Conservation (phyloP, 37 sponge, comb jelly and placozoan genomes). For the Haliclona indistincta region DNA sequence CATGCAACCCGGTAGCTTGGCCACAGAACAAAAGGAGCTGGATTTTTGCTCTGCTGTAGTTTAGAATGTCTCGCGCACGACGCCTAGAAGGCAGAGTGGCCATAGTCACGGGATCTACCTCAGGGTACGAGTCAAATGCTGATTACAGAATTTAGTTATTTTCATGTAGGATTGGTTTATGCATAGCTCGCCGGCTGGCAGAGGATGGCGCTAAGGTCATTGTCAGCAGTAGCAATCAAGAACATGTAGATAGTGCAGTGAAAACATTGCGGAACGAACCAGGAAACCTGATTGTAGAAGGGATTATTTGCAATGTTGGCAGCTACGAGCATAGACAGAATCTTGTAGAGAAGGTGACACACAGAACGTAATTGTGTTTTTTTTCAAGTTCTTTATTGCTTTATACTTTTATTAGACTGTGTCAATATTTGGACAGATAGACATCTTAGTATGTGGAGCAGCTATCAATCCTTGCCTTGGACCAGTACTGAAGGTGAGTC, state of each 20-base stretch:
- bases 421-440: constrained; percentile 75
- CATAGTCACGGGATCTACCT: constrained; percentile 86
- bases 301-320: constrained; percentile 92
- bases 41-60: no score
- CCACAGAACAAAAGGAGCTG: no score
- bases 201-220: constrained; percentile 90
- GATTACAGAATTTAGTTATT: no score
- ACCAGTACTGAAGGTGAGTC: constrained; percentile 48
- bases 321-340: constrained; percentile 77
- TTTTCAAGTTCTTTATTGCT: background rate
- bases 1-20: no score
- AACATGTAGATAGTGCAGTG: constrained; percentile 77
- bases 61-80: no score
- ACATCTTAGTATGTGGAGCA: constrained; percentile 93
- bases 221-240: constrained; percentile 86
- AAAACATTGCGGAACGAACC: constrained; percentile 36
- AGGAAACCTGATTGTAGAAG: constrained; percentile 54
- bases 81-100: constrained; percentile 83
- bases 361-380: background rate
- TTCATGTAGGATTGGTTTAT: constrained; percentile 87
- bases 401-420: constrained; percentile 62
- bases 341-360: constrained; percentile 24
- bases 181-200: constrained; percentile 81
- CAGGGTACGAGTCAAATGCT: no score
- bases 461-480: constrained; percentile 89